phyloP scores from a whole-genome alignment of 2,888 invertebrate genomes.

The Catonia carolina region DNA sequence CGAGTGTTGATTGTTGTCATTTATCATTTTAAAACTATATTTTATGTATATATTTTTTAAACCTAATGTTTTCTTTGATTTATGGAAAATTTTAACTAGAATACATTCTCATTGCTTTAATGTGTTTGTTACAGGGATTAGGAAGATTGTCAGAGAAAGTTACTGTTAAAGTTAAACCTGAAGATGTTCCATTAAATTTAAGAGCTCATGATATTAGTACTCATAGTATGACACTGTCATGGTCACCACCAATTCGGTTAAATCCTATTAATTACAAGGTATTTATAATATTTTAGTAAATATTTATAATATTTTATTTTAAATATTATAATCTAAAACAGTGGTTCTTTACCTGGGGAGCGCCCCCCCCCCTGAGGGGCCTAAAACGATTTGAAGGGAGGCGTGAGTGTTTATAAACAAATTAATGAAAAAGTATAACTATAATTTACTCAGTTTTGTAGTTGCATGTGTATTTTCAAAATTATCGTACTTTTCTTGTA shows the following conservation, averaged over 20 bases:
- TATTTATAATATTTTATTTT: not conserved
- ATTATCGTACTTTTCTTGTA: too few species aligned
- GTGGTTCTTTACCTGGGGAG: too few species aligned
- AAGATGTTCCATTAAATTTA: conserved; percentile 84
- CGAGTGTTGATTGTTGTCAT: too few species aligned
- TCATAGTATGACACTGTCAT: conserved; percentile 86
- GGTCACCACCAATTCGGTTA: conserved; percentile 82
- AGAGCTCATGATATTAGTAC: conserved; percentile 87
- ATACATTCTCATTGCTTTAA: not conserved
- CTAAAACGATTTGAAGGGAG: too few species aligned
- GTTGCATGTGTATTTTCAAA: too few species aligned
- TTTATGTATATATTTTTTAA: not conserved
- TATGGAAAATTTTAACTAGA: not conserved
- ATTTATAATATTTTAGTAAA: not conserved
- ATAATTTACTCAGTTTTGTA: too few species aligned
- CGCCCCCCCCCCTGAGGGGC: too few species aligned
- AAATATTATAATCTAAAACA: too few species aligned
- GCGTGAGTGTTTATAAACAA: too few species aligned
- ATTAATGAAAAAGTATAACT: too few species aligned
- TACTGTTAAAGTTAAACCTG: conserved; percentile 83
- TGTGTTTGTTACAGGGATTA: conserved; percentile 55
- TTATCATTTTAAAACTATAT: too few species aligned
- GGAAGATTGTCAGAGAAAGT: conserved; percentile 82
- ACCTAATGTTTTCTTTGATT: not conserved
- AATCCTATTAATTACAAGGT: conserved; percentile 80